Base-by-base conservation (phyloP, 2,888 invertebrate species). In the Tortrix viridana region DNA sequence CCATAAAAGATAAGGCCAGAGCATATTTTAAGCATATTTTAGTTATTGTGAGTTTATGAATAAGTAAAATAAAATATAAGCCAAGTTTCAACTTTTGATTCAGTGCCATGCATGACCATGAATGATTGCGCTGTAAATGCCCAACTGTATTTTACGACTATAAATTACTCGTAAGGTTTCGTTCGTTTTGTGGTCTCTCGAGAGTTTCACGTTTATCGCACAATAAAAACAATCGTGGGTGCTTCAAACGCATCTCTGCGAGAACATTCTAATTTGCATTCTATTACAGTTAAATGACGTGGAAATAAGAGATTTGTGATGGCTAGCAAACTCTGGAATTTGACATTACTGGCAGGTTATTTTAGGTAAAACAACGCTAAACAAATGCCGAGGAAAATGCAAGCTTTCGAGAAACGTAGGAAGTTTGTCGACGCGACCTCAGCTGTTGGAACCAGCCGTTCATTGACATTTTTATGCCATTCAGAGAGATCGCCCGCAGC, bases 221-320 rank as follows among this genome's bases (percentile, higher is more conserved):
- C 61, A 26, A 55, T 61, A 49, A 61, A 61, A 61, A 50, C 49
- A 55, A 55, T 53, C 37, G n/a, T n/a, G 38, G 46, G 49, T 22
- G 32, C 49, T 61, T 49, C 44, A 32, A 37, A 26, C 22, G 54
- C n/a, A 22, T 55, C 41, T 32, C 20, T 20, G 9, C 7, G 3
- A 32, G 19, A 49, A 19, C 18, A 16, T 50, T 37, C 12, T 22
- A 9, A 18, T 44, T 46, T 5, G 32, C 32, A n/a, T 4, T 44
- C n/a, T 38, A n/a, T 41, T 44, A 9, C 32, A 12, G 12, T 32
- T 44, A 3, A 19, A 19, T 16, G 44, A 16, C 44, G 44, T 44
- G 44, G 18, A 19, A 41, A 12, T 16, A 19, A 44, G 9, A 32
- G 32, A 32, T 12, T 32, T 32, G n/a, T n/a, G n/a, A 32, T 12